A percentile compares a stretch with the other conserved stretches of the same genome.
phyloP scores from a whole-genome alignment of 2,888 invertebrate genomes.

The Cactoblastis cactorum region DNA sequence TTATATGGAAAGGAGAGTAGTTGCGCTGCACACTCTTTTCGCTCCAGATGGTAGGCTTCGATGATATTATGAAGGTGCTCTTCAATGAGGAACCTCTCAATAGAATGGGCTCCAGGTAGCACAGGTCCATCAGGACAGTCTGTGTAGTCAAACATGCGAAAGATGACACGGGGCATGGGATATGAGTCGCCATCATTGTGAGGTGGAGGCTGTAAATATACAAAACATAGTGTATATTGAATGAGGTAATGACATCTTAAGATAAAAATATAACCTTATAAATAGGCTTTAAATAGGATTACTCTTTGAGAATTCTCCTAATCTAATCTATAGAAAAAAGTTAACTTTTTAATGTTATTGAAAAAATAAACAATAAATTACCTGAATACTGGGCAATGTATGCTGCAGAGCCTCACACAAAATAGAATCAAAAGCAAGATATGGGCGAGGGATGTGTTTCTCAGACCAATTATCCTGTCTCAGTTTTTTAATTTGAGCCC shows the following conservation, averaged over 20 bases:
- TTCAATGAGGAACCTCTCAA: conserved; percentile 98
- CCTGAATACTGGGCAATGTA: conserved; percentile 90
- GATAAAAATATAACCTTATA: no score
- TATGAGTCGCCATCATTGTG: conserved; percentile 94
- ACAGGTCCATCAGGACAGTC: conserved; percentile 97
- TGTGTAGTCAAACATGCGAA: conserved; percentile 98
- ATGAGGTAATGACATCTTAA: no score
- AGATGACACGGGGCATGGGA: conserved; percentile 96
- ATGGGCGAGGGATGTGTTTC: conserved; percentile 96
- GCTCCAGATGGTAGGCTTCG: conserved; percentile 90
- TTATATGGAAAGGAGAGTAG: conserved; percentile 95
- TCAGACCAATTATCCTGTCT: conserved; percentile 98
- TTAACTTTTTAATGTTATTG: neutral
- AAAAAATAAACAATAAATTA: conserved; percentile 16
- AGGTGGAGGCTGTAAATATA: conserved; percentile 94
- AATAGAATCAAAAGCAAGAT: conserved; percentile 96
- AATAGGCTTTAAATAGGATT: no score
- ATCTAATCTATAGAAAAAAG: no score
- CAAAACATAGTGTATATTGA: no score
- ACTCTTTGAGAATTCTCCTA: no score
- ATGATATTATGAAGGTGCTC: conserved; percentile 97
- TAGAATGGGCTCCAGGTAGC: conserved; percentile 97
- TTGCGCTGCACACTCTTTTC: conserved; percentile 97
- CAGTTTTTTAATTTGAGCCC: conserved; percentile 91
- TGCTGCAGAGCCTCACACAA: conserved; percentile 98